Percentiles rank a stretch among this genome's conserved stretches.
These are phyloP conservation scores for Euura saliciscinereae DNA, from an alignment of 1,140 invertebrate genomes.

Conservation along the genomic window DNA sequence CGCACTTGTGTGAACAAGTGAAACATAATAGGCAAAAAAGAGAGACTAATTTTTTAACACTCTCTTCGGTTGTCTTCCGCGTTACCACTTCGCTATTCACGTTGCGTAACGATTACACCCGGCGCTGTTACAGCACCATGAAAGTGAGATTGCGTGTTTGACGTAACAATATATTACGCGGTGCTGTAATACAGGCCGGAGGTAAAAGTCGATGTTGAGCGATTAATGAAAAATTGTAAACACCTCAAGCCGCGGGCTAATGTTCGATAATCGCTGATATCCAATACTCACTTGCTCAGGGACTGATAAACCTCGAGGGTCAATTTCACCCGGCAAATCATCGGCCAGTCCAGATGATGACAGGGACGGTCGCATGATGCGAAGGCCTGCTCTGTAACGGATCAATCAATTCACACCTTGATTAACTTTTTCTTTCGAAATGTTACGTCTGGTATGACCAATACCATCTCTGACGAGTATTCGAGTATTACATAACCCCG, in stretches of 20 bases:
- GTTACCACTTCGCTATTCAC: background rate
- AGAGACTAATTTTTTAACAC: background rate
- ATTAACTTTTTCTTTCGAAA: no score
- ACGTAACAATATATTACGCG: slow-evolving; percentile 11
- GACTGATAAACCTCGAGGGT: slow-evolving; percentile 72
- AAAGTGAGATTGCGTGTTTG: slow-evolving; percentile 1
- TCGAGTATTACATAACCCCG: no score
- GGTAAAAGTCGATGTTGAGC: background rate
- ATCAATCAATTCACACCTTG: slow-evolving; percentile 32
- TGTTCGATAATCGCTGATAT: background rate
- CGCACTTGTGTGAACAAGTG: no score
- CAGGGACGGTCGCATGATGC: slow-evolving; percentile 76
- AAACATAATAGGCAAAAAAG: no score
- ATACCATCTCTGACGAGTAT: no score
- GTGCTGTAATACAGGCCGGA: background rate
- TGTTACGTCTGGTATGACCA: no score
- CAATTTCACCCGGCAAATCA: slow-evolving; percentile 78
- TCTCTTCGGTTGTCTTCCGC: background rate
- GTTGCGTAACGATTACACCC: background rate
- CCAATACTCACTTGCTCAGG: slow-evolving; percentile 65
- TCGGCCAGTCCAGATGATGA: slow-evolving; percentile 78
- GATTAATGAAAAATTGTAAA: no score
- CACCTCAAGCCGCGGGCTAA: background rate
- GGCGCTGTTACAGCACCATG: background rate
- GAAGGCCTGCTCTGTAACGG: slow-evolving; percentile 70